Evolutionary conservation across 1,140 invertebrate genomes (phyloP), one percentile per base, ranked within the genome.

Genomic region (Diorhabda carinulata): DNA sequence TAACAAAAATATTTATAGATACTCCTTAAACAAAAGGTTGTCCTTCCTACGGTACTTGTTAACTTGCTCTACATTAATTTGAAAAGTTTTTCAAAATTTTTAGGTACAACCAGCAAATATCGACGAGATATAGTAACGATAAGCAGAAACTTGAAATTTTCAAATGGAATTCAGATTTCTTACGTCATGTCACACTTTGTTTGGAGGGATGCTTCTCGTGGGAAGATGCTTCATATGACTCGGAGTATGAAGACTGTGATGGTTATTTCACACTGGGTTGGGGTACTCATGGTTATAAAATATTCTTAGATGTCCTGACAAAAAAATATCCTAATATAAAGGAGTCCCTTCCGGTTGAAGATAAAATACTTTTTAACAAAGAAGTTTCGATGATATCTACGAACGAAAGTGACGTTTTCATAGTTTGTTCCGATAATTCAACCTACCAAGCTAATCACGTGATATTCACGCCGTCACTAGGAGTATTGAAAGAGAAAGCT

Each of bases 401-500:
- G 72, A 65, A 66, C 2, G 61, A 43, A 8, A 43, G 4, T 43
- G 43, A 44, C 5, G 44, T 43, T 8, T n/a, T 3, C 7, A 59
- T 59, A 3, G 3, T 59, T 9, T 62, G 61, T 43, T n/a, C 42
- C 10, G 61, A 62, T 44, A 44, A 44, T 44, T 5, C 61, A 3
- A n/a, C 61, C 5, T 62, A 62, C 44, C 6, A 43, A 3, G 86
- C 88, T 6, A 87, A 89, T 75, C 86, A 88, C 79, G 86, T 90
- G 0, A 88, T 92, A 63, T 83, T 89, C n/a, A 91, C 90, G 2
- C 80, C 88, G 0, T 88, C 90, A 0, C 67, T 92, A 57, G 90
- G 88, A 5, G 89, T 91, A 9, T 77, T 92, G 2, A 91, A 92
- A 79, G 84, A 87, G 65, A 83, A 82, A 71, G 81, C 88, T 73